Evolutionary conservation across 2,113 vertebrate genomes (phyloP).

Genomic region (Arothron firmamentum): DNA sequence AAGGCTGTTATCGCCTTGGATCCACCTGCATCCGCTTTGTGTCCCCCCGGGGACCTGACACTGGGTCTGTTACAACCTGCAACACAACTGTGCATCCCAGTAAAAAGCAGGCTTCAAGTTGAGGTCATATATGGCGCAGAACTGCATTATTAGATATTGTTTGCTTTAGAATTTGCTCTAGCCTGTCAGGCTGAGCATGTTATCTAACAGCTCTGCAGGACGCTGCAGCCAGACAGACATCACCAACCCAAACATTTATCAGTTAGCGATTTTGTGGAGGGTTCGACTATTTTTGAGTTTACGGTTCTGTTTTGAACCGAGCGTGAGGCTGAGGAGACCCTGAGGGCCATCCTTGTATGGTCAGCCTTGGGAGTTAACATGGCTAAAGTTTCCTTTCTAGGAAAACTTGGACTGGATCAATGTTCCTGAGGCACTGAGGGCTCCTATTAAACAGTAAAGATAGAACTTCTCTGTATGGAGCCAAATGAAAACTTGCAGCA

Average conservation of each 20-base stretch:
- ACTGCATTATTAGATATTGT: background rate
- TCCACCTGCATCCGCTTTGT: too few relatives aligned
- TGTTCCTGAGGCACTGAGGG: background rate
- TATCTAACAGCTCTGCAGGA: too few relatives aligned
- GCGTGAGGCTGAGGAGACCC: constrained; percentile 7
- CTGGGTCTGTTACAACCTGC: too few relatives aligned
- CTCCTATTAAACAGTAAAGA: background rate
- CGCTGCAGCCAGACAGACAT: too few relatives aligned
- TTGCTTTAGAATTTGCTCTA: too few relatives aligned
- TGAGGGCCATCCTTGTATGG: constrained; percentile 65
- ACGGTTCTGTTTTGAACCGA: background rate
- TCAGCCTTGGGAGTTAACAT: constrained; percentile 36
- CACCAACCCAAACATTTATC: too few relatives aligned
- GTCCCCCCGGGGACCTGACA: too few relatives aligned
- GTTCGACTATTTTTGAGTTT: constrained; percentile 10
- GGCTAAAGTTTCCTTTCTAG: constrained; percentile 48
- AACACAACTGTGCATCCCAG: background rate
- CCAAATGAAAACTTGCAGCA: background rate
- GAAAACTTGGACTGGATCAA: constrained; percentile 26
- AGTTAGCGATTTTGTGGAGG: background rate
- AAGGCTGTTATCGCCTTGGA: too few relatives aligned
- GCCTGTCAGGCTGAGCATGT: too few relatives aligned
- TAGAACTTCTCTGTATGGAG: too few relatives aligned
- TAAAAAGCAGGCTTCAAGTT: too few relatives aligned
- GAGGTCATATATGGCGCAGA: background rate